These are phyloP conservation scores for Eleginops maclovinus DNA, from an alignment of 2,113 vertebrate species.

Conservation along the genomic window DNA sequence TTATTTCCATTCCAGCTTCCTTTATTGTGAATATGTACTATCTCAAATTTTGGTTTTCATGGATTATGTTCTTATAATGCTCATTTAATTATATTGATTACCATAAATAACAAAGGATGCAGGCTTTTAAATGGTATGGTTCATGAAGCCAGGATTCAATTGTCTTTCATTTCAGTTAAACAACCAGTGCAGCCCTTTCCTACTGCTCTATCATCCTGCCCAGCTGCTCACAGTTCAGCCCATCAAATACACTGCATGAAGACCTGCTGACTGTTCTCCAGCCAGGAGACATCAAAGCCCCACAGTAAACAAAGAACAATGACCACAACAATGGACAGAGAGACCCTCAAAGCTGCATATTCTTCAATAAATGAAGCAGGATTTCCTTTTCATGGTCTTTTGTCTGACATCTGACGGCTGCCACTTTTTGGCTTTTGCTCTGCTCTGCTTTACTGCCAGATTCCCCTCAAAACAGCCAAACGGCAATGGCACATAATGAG, in stretches of 20 bases:
- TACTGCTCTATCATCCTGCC: constrained; percentile 52
- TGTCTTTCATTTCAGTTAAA: constrained; percentile 44
- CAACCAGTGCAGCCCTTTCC: constrained; percentile 30
- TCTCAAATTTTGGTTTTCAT: neutral
- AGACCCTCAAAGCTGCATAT: constrained; percentile 8
- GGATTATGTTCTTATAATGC: neutral
- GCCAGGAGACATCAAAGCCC: constrained; percentile 54
- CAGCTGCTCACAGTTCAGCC: constrained; percentile 56
- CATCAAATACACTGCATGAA: constrained; percentile 46
- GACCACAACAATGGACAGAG: constrained; percentile 40
- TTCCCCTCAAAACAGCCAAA: constrained; percentile 40
- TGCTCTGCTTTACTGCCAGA: constrained; percentile 35
- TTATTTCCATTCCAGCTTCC: neutral
- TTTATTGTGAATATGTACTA: neutral
- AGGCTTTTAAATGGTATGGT: constrained; percentile 22
- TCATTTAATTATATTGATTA: constrained; percentile 14
- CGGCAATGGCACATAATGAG: constrained; percentile 55
- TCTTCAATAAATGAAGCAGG: constrained; percentile 42
- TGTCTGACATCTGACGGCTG: constrained; percentile 51
- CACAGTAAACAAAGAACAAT: constrained; percentile 51
- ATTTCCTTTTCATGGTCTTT: constrained; percentile 61
- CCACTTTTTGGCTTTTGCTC: constrained; percentile 53
- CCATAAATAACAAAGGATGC: constrained; percentile 7
- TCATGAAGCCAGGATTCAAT: constrained; percentile 12
- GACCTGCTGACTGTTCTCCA: constrained; percentile 53